Base-by-base conservation (phyloP, 2,113 vertebrate genomes). In the Hemiscyllium ocellatum region DNA sequence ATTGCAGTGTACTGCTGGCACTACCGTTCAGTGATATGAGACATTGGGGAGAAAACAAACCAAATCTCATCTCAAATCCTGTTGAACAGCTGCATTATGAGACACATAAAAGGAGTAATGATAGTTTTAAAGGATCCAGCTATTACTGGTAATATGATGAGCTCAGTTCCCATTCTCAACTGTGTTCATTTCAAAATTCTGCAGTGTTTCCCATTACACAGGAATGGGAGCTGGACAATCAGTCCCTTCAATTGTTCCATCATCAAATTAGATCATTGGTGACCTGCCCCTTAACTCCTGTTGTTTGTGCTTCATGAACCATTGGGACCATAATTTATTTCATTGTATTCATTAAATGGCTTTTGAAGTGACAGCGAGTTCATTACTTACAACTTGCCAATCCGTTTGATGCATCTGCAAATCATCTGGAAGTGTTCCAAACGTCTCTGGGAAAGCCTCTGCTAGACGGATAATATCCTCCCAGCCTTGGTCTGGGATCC, bases 401-500 rank as follows among this genome's bases (percentile, higher is more conserved):
- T 97, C 96, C 0, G 96, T 24, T 24, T 96, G 93, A 72, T 98
- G 96, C 4, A 96, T 96, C 96, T 98, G 98, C 13, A 99, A 96
- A 15, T 99, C 98, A 26, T 98, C 97, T 68, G 98, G 98, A 96
- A 99, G 98, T 17, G 96, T 96, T 91, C 97, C 98, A 96, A 99
- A 99, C 80, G 96, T 65, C 1, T 98, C 97, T 1, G 98, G 97
- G 96, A 99, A 98, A 24, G 97, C 96, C 96, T 99, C 98, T 66
- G 98, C 97, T 1, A 99, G 96, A 83, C 97, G 98, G 5, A 98
- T 97, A 6, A 99, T 97, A 85, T 99, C 99, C 96, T 99, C 98
- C 99, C 99, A 99, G 90, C 98, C 98, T 97, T 99, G 98, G 96
- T 99, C 98, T 19, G 98, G 97, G 95, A 99, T 96, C 99, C 99